Conservation (phyloP, 2,797 vertebrate genomes). For the Aulostomus chinensis region DNA sequence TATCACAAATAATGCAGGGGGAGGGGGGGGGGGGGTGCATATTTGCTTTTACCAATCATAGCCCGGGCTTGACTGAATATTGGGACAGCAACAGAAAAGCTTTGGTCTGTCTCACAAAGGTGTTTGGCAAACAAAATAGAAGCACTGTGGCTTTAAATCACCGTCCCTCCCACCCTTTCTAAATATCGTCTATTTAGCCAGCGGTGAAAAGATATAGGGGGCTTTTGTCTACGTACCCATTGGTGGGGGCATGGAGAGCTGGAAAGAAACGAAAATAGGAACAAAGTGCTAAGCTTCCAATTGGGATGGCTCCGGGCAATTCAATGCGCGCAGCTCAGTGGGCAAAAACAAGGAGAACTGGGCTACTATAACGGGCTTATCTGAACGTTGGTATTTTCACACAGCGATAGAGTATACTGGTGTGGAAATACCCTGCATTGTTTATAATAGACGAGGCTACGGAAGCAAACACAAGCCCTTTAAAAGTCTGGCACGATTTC, state of each 20-base stretch:
- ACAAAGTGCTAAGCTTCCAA: slow-evolving; percentile 88
- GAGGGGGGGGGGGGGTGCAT: slow-evolving; percentile 7
- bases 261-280: slow-evolving; percentile 89
- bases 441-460: slow-evolving; percentile 57
- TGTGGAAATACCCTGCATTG: slow-evolving; percentile 72
- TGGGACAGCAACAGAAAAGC: slow-evolving; percentile 47
- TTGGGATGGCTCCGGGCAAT: slow-evolving; percentile 81
- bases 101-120: slow-evolving; percentile 67
- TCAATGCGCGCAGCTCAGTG: slow-evolving; percentile 78
- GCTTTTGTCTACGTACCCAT: slow-evolving; percentile 89
- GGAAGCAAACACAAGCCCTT: slow-evolving; percentile 55
- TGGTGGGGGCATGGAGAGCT: slow-evolving; percentile 83
- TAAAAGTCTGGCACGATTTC: slow-evolving; percentile 54
- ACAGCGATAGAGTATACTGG: slow-evolving; percentile 54
- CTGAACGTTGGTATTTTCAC: slow-evolving; percentile 72
- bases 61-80: slow-evolving; percentile 39
- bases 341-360: slow-evolving; percentile 77
- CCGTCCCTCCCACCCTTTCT: slow-evolving; percentile 87
- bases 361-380: slow-evolving; percentile 72
- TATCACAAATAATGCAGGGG: slow-evolving; percentile 52
- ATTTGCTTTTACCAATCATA: slow-evolving; percentile 34
- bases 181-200: slow-evolving; percentile 90
- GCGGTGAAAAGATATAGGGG: slow-evolving; percentile 87
- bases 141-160: slow-evolving; percentile 87
- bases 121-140: slow-evolving; percentile 81